Percentiles rank a stretch among this genome's conserved stretches.
These are phyloP conservation scores for Buathra laborator DNA, from an alignment of 2,888 invertebrate species.

Conservation along the genomic window DNA sequence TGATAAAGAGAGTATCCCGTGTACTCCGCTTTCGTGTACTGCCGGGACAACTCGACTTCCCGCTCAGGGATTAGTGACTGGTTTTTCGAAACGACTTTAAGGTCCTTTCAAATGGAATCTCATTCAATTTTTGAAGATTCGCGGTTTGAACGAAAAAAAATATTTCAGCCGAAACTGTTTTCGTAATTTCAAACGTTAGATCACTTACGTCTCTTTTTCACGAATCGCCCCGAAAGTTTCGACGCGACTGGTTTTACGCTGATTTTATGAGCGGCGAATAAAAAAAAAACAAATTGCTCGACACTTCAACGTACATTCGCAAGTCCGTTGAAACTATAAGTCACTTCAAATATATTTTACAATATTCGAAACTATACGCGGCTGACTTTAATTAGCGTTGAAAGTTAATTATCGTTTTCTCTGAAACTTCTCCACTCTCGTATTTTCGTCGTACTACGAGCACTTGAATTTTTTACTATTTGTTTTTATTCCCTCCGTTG, in stretches of 20 bases:
- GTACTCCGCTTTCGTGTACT: not conserved
- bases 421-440: conserved; percentile 13
- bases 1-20: not conserved
- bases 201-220: too few relatives aligned
- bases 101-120: not conserved
- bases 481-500: not conserved
- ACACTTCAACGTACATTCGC: conserved; percentile 3
- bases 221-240: not conserved
- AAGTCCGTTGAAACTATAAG: not conserved
- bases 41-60: not conserved
- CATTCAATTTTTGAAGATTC: not conserved
- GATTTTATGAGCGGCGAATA: conserved; percentile 9
- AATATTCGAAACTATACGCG: not conserved
- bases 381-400: conserved; percentile 24
- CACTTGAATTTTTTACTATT: conserved; percentile 4
- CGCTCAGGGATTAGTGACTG: not conserved
- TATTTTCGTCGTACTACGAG: conserved; percentile 37
- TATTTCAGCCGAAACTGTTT: too few relatives aligned
- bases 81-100: not conserved
- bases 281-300: conserved; percentile 25
- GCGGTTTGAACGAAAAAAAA: not conserved
- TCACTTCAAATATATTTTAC: conserved; percentile 1
- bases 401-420: conserved; percentile 46
- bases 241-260: not conserved
- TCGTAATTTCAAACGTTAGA: too few relatives aligned